These are phyloP conservation scores for Elgaria multicarinata DNA, from an alignment of 2,113 vertebrate genomes.

Conservation along the genomic window DNA sequence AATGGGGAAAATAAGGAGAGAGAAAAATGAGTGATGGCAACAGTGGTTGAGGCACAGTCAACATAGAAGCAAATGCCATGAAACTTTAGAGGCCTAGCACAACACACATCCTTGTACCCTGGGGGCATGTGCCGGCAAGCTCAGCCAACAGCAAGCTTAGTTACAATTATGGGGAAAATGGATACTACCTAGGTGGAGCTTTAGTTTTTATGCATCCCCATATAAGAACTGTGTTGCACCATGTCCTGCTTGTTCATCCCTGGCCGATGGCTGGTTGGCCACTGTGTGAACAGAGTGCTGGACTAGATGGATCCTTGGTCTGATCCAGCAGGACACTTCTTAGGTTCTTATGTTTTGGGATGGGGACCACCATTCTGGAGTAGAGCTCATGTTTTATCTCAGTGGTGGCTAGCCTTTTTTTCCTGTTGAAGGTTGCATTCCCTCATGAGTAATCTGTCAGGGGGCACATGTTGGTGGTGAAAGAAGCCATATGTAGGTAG, in stretches of 20 bases:
- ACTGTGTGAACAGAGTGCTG: too few relatives aligned
- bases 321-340: too few relatives aligned
- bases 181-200: too few relatives aligned
- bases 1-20: conserved; percentile 46
- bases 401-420: too few relatives aligned
- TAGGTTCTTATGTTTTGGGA: too few relatives aligned
- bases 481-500: too few relatives aligned
- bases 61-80: not conserved
- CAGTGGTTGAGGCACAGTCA: not conserved
- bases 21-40: conserved; percentile 27
- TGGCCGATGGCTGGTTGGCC: too few relatives aligned
- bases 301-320: too few relatives aligned
- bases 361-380: not conserved
- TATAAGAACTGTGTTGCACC: not conserved
- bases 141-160: not conserved
- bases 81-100: not conserved
- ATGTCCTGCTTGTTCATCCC: too few relatives aligned
- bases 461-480: too few relatives aligned
- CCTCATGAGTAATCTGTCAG: too few relatives aligned
- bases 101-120: not conserved
- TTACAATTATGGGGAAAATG: not conserved
- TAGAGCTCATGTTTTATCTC: not conserved
- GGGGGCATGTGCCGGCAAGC: not conserved
- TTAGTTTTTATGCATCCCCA: not conserved
- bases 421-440: too few relatives aligned